phyloP scores from a whole-genome alignment of 2,888 invertebrate species.

The Acleris laterana region DNA sequence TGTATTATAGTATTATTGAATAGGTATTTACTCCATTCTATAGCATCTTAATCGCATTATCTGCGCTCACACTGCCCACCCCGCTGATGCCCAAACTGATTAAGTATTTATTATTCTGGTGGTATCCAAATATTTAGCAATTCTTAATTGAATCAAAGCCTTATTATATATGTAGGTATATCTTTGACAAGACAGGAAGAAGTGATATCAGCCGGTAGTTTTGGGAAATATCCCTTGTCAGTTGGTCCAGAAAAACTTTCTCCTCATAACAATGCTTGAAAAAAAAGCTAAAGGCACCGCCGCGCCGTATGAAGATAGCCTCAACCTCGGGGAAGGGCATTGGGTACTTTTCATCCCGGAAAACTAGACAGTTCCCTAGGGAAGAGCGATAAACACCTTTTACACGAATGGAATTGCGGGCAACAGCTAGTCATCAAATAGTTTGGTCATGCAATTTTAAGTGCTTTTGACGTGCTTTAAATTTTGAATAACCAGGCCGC shows the following conservation, averaged over 20 bases:
- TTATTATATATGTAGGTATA: no score
- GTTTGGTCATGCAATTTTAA: no score
- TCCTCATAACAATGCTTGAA: conserved; percentile 1
- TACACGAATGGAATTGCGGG: no score
- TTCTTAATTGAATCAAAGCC: background rate
- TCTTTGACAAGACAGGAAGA: background rate
- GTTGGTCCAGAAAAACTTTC: conserved; percentile 1
- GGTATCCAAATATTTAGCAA: background rate
- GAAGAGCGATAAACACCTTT: no score
- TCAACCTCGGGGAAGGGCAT: no score
- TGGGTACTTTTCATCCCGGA: no score
- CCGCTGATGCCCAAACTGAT: background rate
- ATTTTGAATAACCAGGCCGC: no score
- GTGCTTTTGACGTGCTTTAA: no score
- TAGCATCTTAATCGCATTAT: background rate
- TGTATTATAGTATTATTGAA: no score
- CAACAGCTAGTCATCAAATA: no score
- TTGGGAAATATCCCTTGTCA: background rate
- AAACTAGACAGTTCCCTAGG: no score
- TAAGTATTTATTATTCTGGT: background rate
- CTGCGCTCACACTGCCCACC: background rate
- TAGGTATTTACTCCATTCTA: no score
- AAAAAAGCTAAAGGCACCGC: background rate
- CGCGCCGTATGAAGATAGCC: background rate
- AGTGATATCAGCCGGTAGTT: background rate